Evolutionary conservation across 1,140 invertebrate species (phyloP).

Genomic region (Chrysoperla carnea): DNA sequence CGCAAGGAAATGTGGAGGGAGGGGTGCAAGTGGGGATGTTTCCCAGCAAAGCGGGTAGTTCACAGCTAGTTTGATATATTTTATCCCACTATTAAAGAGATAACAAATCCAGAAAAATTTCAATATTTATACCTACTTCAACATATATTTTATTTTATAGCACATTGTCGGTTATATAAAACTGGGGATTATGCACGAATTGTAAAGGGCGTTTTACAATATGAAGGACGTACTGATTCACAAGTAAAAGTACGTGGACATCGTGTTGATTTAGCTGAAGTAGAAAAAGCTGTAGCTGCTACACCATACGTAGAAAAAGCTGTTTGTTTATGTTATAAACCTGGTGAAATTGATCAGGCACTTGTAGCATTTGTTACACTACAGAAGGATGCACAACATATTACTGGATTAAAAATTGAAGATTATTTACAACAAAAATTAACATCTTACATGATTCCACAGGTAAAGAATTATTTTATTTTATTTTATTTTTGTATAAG

Average conservation of each 20-base stretch:
- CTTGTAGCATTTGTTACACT: constrained; percentile 54
- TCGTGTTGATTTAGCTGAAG: constrained; percentile 65
- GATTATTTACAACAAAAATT: constrained; percentile 36
- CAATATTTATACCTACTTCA: too few relatives aligned
- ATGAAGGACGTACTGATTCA: constrained; percentile 67
- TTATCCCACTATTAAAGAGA: too few relatives aligned
- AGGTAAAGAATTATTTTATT: constrained; percentile 27
- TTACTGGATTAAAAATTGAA: constrained; percentile 44
- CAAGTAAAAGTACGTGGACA: constrained; percentile 78
- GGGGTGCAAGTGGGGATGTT: too few relatives aligned
- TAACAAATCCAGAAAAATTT: too few relatives aligned
- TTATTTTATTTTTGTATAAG: too few relatives aligned
- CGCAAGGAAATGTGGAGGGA: too few relatives aligned
- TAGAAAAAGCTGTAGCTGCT: constrained; percentile 46
- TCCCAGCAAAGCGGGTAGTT: too few relatives aligned
- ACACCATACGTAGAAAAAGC: constrained; percentile 38
- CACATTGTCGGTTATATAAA: constrained; percentile 46
- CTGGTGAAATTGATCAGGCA: constrained; percentile 49
- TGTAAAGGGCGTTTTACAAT: constrained; percentile 48
- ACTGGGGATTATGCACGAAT: constrained; percentile 71
- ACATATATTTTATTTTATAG: constrained; percentile 18
- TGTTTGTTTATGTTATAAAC: constrained; percentile 60
- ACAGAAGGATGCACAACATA: constrained; percentile 23
- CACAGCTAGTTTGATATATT: too few relatives aligned
- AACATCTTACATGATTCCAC: constrained; percentile 60